phyloP scores from a whole-genome alignment of 2,888 invertebrate species.

The Andrena bicolor region DNA sequence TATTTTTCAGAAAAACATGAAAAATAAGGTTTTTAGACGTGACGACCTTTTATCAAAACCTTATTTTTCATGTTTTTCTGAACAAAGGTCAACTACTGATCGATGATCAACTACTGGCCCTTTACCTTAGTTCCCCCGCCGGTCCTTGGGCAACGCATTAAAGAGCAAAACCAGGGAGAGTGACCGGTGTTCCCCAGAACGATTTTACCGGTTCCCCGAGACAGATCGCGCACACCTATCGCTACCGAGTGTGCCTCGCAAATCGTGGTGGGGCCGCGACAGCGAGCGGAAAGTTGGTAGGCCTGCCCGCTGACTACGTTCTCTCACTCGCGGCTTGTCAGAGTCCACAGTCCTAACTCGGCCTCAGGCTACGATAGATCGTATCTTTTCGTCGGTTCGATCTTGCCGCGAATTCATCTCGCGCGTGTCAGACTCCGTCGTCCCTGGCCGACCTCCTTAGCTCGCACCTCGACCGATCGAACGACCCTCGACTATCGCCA shows the following conservation, averaged over 20 bases:
- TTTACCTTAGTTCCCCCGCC: too few relatives aligned
- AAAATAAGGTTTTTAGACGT: too few relatives aligned
- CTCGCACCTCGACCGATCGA: constrained; percentile 41
- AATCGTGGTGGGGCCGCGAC: constrained; percentile 52
- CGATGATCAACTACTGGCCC: too few relatives aligned
- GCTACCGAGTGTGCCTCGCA: constrained; percentile 58
- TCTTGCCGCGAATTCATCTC: constrained; percentile 63
- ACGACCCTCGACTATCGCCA: constrained; percentile 33
- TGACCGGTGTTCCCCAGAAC: constrained; percentile 43
- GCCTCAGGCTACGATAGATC: constrained; percentile 84
- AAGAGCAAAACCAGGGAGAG: constrained; percentile 29
- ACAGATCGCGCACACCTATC: constrained; percentile 57
- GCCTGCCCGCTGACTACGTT: constrained; percentile 64
- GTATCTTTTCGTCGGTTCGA: constrained; percentile 77
- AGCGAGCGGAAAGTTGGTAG: constrained; percentile 62
- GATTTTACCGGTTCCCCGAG: constrained; percentile 61
- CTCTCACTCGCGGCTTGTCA: constrained; percentile 68
- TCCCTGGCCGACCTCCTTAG: constrained; percentile 19
- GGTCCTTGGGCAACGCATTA: constrained; percentile 3
- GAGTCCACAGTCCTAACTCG: constrained; percentile 83
- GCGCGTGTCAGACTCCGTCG: constrained; percentile 30
- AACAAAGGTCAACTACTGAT: too few relatives aligned
- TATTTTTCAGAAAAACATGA: too few relatives aligned
- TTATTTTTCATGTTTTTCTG: too few relatives aligned
- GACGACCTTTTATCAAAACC: too few relatives aligned